phyloP scores from a whole-genome alignment of 2,113 vertebrate species.

The Muntiacus muntjak region DNA sequence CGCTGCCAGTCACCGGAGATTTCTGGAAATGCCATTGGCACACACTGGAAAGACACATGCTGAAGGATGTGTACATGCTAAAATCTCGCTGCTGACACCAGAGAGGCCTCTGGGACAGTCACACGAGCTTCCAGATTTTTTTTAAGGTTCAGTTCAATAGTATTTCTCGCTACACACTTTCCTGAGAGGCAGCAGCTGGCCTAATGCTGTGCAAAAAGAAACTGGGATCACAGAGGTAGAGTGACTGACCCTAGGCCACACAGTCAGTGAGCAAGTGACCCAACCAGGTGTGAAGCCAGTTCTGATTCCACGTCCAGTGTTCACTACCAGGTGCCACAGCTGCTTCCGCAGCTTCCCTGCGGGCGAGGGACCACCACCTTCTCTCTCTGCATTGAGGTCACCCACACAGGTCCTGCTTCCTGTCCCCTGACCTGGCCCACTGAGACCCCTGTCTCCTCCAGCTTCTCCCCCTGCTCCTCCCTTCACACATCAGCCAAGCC shows the following conservation, averaged over 20 bases:
- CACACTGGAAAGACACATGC: accelerated
- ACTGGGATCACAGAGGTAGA: not conserved
- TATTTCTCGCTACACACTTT: not conserved
- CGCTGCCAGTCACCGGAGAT: accelerated
- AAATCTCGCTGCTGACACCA: not conserved
- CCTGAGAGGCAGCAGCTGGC: not conserved
- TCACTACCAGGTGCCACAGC: not conserved
- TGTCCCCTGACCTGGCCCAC: not conserved
- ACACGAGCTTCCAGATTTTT: not conserved
- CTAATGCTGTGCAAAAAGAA: not conserved
- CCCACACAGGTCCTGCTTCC: not conserved
- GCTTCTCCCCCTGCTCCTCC: not conserved
- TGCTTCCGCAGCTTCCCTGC: not conserved
- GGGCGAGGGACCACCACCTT: no score
- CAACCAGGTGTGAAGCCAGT: not conserved
- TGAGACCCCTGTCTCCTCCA: not conserved
- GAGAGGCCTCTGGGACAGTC: not conserved
- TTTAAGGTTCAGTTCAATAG: not conserved
- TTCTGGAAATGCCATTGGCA: not conserved
- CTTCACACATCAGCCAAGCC: not conserved
- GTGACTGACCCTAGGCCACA: not conserved
- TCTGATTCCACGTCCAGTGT: not conserved
- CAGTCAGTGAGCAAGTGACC: not conserved
- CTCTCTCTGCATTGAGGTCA: not conserved
- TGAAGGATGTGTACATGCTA: no score